These are phyloP conservation scores for Anguilla anguilla DNA, from an alignment of 2,797 vertebrate species.

Conservation along the genomic window DNA sequence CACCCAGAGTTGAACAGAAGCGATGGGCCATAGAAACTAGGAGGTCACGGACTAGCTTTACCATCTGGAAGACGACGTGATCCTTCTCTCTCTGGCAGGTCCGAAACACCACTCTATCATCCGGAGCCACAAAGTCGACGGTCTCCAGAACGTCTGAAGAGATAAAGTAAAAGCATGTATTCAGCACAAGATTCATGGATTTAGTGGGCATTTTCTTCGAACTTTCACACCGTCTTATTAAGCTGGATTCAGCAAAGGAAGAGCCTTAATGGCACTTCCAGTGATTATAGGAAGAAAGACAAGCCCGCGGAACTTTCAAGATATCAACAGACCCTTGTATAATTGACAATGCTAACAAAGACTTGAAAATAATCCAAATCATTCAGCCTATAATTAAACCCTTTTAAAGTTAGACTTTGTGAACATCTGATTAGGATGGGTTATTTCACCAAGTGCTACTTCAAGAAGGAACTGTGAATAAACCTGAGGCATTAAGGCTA, in stretches of 20 bases:
- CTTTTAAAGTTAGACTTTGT: too few relatives aligned
- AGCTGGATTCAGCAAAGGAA: not conserved
- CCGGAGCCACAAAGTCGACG: slow-evolving; percentile 90
- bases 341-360: too few relatives aligned
- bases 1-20: not conserved
- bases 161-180: slow-evolving; percentile 35
- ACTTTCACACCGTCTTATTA: not conserved
- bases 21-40: not conserved
- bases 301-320: too few relatives aligned
- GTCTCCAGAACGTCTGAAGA: slow-evolving; percentile 81
- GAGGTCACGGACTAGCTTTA: slow-evolving; percentile 53
- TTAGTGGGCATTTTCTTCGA: not conserved
- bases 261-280: not conserved
- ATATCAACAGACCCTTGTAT: too few relatives aligned
- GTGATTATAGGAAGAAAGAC: not conserved
- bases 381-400: too few relatives aligned
- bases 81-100: slow-evolving; percentile 85
- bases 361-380: too few relatives aligned
- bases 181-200: not conserved
- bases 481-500: too few relatives aligned
- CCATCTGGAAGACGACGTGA: slow-evolving; percentile 93
- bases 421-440: too few relatives aligned
- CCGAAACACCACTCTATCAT: slow-evolving; percentile 91
- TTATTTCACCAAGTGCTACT: too few relatives aligned
- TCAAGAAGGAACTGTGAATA: too few relatives aligned